Conservation (phyloP, 2,888 invertebrate genomes). For the Synergus itoensis region DNA sequence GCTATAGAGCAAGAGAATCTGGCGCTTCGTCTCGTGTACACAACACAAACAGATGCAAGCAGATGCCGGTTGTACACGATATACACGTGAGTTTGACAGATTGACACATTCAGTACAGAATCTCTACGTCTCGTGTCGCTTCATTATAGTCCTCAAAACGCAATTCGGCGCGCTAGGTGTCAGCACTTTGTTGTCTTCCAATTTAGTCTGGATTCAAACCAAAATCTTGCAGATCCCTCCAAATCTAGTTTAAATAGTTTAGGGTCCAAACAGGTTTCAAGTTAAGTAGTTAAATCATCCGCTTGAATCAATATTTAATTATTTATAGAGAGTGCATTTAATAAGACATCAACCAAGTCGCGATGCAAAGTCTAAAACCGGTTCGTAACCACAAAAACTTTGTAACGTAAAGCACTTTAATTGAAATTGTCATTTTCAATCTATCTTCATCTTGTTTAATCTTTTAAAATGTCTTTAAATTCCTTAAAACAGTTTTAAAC, state of each 20-base stretch:
- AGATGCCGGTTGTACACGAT: slow-evolving; percentile 38
- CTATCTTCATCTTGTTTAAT: no score
- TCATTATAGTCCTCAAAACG: slow-evolving; percentile 39
- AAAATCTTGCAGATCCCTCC: slow-evolving; percentile 21
- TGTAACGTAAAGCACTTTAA: no score
- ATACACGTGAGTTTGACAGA: slow-evolving; percentile 63
- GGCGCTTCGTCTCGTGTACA: slow-evolving; percentile 37
- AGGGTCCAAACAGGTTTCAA: no score
- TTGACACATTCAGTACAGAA: slow-evolving; percentile 43
- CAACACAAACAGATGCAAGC: background rate
- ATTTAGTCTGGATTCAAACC: slow-evolving; percentile 46
- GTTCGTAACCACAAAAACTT: slow-evolving; percentile 41
- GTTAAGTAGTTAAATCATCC: no score
- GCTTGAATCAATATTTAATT: background rate
- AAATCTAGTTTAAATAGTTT: slow-evolving; percentile 14
- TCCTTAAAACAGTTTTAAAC: no score
- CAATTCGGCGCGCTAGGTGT: slow-evolving; percentile 55
- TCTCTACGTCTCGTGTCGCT: slow-evolving; percentile 45
- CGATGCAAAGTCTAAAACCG: slow-evolving; percentile 56
- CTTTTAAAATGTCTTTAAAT: no score
- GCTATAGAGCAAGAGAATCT: slow-evolving; percentile 5
- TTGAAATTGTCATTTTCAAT: no score
- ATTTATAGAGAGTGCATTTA: slow-evolving; percentile 13
- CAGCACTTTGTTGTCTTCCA: slow-evolving; percentile 52
- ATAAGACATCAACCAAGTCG: slow-evolving; percentile 48